Evolutionary conservation across 2,797 vertebrate genomes (phyloP).

Genomic region (Oreonectes daqikongensis): DNA sequence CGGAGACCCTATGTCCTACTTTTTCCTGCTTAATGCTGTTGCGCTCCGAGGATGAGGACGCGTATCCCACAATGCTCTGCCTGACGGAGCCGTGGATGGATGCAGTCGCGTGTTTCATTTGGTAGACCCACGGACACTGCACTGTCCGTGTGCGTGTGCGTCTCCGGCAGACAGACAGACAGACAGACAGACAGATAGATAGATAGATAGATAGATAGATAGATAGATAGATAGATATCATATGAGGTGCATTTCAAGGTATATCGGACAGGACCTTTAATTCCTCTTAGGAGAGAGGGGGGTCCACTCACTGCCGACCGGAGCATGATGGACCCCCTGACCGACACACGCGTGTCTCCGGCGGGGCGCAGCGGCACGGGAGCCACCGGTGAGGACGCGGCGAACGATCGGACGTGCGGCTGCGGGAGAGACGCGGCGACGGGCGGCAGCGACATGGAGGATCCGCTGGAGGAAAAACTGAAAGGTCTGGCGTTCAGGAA

Average conservation of each 20-base stretch:
- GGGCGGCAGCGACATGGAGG: conserved; percentile 79
- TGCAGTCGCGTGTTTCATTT: conserved; percentile 45
- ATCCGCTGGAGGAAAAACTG: conserved; percentile 90
- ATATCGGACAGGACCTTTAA: conserved; percentile 27
- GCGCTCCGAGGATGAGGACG: conserved; percentile 67
- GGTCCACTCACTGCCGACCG: conserved; percentile 61
- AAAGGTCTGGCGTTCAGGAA: conserved; percentile 93
- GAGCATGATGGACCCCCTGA: conserved; percentile 79
- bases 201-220: conserved; percentile 26
- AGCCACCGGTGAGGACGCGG: conserved; percentile 58
- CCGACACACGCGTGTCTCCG: conserved; percentile 60
- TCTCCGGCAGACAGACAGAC: conserved; percentile 1
- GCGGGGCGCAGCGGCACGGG: conserved; percentile 53
- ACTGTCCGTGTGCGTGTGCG: conserved; percentile 54
- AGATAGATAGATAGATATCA: not conserved
- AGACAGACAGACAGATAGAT: conserved; percentile 15
- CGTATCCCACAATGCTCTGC: conserved; percentile 75
- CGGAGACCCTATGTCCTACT: conserved; percentile 71
- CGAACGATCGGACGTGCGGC: conserved; percentile 65
- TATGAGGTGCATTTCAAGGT: conserved; percentile 8
- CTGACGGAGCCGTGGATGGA: conserved; percentile 57
- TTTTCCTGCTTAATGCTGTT: conserved; percentile 71
- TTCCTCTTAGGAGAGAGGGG: conserved; percentile 43
- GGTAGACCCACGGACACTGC: conserved; percentile 51
- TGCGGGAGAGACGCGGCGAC: conserved; percentile 71